phyloP scores from a whole-genome alignment of 2,797 vertebrate species.

The Hyperoplus immaculatus region DNA sequence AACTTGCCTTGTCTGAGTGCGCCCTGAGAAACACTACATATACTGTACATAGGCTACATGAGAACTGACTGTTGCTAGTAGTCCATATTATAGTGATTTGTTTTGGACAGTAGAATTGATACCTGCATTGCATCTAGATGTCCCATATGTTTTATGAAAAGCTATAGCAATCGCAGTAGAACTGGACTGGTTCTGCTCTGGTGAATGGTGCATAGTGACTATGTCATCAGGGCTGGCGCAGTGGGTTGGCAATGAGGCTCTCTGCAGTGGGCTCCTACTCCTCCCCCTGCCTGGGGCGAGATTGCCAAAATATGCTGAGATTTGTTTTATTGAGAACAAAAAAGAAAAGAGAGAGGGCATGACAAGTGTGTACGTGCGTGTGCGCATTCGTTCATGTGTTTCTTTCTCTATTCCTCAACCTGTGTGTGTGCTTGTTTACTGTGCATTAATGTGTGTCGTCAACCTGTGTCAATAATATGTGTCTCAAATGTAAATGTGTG shows the following conservation, averaged over 20 bases:
- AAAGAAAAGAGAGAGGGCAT: constrained; percentile 23
- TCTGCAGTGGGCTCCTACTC: constrained; percentile 77
- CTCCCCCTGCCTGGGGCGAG: constrained; percentile 55
- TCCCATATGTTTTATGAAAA: constrained; percentile 33
- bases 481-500: neutral
- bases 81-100: neutral
- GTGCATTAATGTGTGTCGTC: constrained; percentile 8
- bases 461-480: constrained; percentile 12
- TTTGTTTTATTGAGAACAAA: constrained; percentile 60
- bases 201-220: constrained; percentile 78
- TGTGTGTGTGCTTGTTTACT: constrained; percentile 24
- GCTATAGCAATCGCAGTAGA: constrained; percentile 35
- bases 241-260: constrained; percentile 77
- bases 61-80: neutral
- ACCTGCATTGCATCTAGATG: constrained; percentile 12
- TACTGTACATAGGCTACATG: neutral
- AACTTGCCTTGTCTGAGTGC: no score
- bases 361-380: neutral
- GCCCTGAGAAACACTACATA: no score
- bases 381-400: neutral
- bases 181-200: constrained; percentile 46
- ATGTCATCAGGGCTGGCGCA: constrained; percentile 78
- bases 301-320: constrained; percentile 68
- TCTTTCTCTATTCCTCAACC: constrained; percentile 7
- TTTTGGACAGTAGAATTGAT: neutral